Percentiles rank a stretch among this genome's conserved stretches.
These are phyloP conservation scores for Metopia argyrocephala DNA, from an alignment of 2,888 invertebrate species.

Conservation along the genomic window DNA sequence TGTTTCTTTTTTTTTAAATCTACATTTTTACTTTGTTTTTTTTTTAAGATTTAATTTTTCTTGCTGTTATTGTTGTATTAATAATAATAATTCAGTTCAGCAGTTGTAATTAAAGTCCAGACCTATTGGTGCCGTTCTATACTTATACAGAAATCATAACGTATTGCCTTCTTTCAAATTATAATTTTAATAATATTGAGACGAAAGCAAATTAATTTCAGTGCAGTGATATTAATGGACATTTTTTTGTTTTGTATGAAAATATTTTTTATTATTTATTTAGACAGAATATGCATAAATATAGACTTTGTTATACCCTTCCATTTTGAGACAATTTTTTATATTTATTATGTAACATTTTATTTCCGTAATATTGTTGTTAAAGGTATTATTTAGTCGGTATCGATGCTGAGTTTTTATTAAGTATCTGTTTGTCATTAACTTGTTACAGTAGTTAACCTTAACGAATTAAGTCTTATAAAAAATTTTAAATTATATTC, in stretches of 20 bases:
- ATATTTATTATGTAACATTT: no score
- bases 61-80: not conserved
- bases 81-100: not conserved
- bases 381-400: no score
- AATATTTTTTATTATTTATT: not conserved
- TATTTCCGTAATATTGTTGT: no score
- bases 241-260: not conserved
- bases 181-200: not conserved
- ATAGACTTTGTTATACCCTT: not conserved
- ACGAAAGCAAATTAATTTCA: constrained; percentile 36
- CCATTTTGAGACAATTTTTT: not conserved
- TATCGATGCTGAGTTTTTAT: no score
- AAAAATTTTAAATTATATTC: no score
- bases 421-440: no score
- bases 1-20: constrained; percentile 13
- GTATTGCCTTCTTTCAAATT: not conserved
- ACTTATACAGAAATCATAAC: not conserved
- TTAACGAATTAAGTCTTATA: no score
- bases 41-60: not conserved
- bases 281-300: not conserved
- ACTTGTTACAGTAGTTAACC: no score
- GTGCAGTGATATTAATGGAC: not conserved
- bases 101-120: constrained; percentile 48
- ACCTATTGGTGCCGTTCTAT: constrained; percentile 38
- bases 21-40: not conserved